Base-by-base conservation (phyloP, 2,113 vertebrate genomes). In the Promerops cafer region DNA sequence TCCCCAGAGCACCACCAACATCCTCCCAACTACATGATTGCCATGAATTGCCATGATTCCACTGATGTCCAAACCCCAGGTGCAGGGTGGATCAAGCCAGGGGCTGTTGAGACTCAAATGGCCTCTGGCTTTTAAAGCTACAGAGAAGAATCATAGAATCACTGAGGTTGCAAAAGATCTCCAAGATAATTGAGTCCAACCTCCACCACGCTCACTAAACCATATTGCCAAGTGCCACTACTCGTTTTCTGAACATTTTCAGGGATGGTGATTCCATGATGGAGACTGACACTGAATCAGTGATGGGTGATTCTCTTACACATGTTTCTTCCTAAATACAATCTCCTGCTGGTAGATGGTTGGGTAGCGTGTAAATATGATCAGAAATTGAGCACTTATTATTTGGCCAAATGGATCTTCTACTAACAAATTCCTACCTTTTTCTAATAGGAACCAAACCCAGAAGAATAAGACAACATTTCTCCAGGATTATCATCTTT, bases 1-100 rank as follows among this genome's bases (percentile, higher is more conserved):
- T 20, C 33, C 61, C 14, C 0, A 0, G 59, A 81, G 24, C 0
- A 0, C 9, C 42, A 45, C 28, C 59, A 74, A 11, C 9, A 19
- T 23, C 33, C 52, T 85, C 27, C 61, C 83, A 45, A 10, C 9
- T 24, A 23, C n/a, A n/a, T 0, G 1, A 54, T 16, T 37, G 13
- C 49, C 57, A 35, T 11, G 35, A 93, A 70, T 22, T 1, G 7
- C 69, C 4, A 1, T 1, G n/a, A n/a, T n/a, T n/a, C n/a, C n/a
- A n/a, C n/a, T 56, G 65, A n/a, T 44, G 27, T 71, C 78, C 57
- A 76, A 90, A 65, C 5, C 40, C 24, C 69, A 60, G 10, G 11
- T 49, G 24, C 24, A 76, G 33, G 13, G n/a, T n/a, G 7, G 17
- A 60, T 11, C 31, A 40, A 83, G 15, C 31, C 53, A 49, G 10